Percentiles rank a stretch among this genome's conserved stretches.
Conservation (phyloP, 2,113 vertebrate species). For the Gasterosteus aculeatus region DNA sequence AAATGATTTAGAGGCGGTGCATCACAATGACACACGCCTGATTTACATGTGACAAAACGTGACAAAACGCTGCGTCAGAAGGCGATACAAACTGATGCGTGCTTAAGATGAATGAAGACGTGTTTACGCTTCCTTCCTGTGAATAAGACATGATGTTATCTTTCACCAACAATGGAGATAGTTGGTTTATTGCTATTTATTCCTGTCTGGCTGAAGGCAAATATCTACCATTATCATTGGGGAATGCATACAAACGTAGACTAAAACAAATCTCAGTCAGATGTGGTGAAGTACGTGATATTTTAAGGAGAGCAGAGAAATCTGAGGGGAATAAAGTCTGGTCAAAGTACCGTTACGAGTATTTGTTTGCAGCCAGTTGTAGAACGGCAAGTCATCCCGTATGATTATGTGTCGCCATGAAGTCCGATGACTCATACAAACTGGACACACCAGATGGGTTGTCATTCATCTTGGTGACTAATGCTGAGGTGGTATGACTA, state of each 20-base stretch:
- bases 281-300: conserved; percentile 4
- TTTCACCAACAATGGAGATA: background rate
- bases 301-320: background rate
- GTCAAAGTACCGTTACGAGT: conserved; percentile 64
- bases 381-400: conserved; percentile 32
- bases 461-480: conserved; percentile 43
- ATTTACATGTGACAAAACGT: background rate
- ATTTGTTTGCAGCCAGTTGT: conserved; percentile 36
- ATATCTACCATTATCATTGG: background rate
- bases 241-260: background rate
- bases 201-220: background rate
- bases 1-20: background rate
- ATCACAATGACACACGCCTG: background rate
- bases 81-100: conserved; percentile 17
- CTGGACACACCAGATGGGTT: conserved; percentile 44
- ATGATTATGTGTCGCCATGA: conserved; percentile 31
- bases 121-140: background rate
- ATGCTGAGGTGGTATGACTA: conserved; percentile 12
- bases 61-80: background rate
- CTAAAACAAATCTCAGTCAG: conserved; percentile 3
- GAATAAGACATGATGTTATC: conserved; percentile 25
- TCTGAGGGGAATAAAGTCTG: conserved; percentile 8
- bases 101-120: conserved; percentile 1
- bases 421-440: conserved; percentile 57
- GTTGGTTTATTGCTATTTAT: background rate